Evolutionary conservation across 2,113 vertebrate genomes (phyloP), one percentile per base, ranked within the genome.

Genomic region (Lepisosteus osseus): DNA sequence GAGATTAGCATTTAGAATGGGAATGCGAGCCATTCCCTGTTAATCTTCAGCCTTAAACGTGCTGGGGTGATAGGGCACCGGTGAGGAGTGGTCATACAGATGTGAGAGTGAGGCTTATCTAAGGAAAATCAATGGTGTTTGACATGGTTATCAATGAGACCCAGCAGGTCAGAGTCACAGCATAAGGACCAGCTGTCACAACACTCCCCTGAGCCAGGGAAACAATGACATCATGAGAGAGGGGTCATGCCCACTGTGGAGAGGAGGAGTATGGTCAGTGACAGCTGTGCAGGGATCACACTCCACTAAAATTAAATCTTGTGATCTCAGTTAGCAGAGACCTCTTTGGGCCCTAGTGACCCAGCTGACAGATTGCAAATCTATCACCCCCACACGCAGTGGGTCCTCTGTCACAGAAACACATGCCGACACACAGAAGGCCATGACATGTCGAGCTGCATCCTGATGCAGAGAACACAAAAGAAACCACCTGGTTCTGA

Each of bases 131-230:
- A 78, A 76, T 79, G 67, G 70, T 79, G 76, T 67, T 76, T 75
- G 13, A 75, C 79, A 73, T 70, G 47, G 47, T 73, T 65, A 67
- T 73, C 71, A 73, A 72, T 75, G 61, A 79, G 73, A 61, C 29
- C 68, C 47, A 9, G n/a, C 67, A 54, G 45, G 73, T 64, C 65
- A 45, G 44, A 72, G 54, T 66, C 40, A 15, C 11, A 43, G 15
- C 45, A 15, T 15, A 59, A 62, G n/a, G 15, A 70, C 67, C 77
- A 79, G 76, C 79, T 81, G 82, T 80, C 72, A 79, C 67, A 71
- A 72, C 66, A 68, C 65, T 79, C 63, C 51, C 29, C 15, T 73
- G 56, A 56, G 42, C 61, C 12, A 8, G 11, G 17, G 17, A 11
- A 64, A 63, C 70, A 75, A 79, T 66, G 65, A 73, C 67, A 65